Evolutionary conservation across 2,797 vertebrate species (phyloP).

Genomic region (Neoniphon sammara): DNA sequence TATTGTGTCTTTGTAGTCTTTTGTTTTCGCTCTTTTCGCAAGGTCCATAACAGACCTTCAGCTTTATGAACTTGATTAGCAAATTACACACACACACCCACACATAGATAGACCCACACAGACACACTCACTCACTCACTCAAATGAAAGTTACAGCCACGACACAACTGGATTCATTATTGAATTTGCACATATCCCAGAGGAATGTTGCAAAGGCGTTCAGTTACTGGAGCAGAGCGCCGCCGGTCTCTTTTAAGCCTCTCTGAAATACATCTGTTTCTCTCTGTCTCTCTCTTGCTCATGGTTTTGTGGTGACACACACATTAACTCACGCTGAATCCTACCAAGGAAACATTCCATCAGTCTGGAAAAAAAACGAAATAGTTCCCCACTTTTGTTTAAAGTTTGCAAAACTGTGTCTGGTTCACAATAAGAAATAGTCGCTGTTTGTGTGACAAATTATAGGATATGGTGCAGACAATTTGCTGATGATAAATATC

Average conservation of each 20-base stretch:
- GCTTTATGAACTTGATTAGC: conserved; percentile 36
- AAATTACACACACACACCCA: conserved; percentile 2
- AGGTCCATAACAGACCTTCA: conserved; percentile 6
- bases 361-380: background rate
- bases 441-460: conserved; percentile 12
- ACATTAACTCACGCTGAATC: conserved; percentile 44
- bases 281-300: conserved; percentile 43
- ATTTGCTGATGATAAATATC: conserved; percentile 18
- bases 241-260: conserved; percentile 46
- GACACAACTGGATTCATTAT: conserved; percentile 47
- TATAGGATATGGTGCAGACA: conserved; percentile 15
- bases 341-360: conserved; percentile 31
- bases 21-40: conserved; percentile 29
- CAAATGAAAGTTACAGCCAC: conserved; percentile 9
- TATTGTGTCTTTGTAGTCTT: conserved; percentile 21
- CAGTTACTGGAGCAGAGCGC: conserved; percentile 48
- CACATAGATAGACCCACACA: background rate
- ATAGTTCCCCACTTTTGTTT: background rate
- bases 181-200: conserved; percentile 51
- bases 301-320: conserved; percentile 44
- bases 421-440: conserved; percentile 17
- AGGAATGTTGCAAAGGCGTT: conserved; percentile 54
- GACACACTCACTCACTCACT: background rate
- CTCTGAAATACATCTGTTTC: conserved; percentile 61
- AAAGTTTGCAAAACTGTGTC: background rate